A percentile compares a stretch with the other conserved stretches of the same genome.
Conservation (phyloP, 2,888 invertebrate species). For the Tetropium fuscum region DNA sequence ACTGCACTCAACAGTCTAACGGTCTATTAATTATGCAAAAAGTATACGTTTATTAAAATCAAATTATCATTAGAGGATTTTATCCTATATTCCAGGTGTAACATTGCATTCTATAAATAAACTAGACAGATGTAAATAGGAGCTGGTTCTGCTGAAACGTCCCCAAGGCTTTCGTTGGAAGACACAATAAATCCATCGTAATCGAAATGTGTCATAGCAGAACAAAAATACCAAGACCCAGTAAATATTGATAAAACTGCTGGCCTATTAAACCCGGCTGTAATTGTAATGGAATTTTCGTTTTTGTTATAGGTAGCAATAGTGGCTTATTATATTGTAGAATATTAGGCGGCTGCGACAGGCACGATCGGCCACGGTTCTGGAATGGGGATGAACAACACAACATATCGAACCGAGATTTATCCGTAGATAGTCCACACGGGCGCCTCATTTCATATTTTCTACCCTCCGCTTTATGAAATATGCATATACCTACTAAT, state of each 20-base stretch:
- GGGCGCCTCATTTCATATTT: too few relatives aligned
- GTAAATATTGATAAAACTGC: slow-evolving; percentile 5
- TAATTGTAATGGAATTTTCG: neutral
- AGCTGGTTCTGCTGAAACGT: too few relatives aligned
- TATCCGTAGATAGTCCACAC: slow-evolving; percentile 51
- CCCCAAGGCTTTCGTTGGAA: too few relatives aligned
- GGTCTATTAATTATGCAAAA: too few relatives aligned
- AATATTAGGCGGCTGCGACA: slow-evolving; percentile 46
- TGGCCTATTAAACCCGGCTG: neutral
- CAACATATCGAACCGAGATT: slow-evolving; percentile 58
- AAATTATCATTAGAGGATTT: too few relatives aligned
- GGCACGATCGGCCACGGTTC: slow-evolving; percentile 50
- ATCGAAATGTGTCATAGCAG: neutral
- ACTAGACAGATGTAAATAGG: too few relatives aligned
- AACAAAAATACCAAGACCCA: neutral
- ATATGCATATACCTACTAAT: too few relatives aligned
- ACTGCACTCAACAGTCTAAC: too few relatives aligned
- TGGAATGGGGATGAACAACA: slow-evolving; percentile 54
- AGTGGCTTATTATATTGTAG: slow-evolving; percentile 36
- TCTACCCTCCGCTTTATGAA: too few relatives aligned
- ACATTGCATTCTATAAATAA: too few relatives aligned
- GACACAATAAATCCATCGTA: neutral
- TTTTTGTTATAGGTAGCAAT: slow-evolving; percentile 17
- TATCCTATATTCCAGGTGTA: too few relatives aligned
- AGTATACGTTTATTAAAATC: too few relatives aligned